phyloP scores from a whole-genome alignment of 1,140 invertebrate genomes.

The Hylaeus anthracinus region DNA sequence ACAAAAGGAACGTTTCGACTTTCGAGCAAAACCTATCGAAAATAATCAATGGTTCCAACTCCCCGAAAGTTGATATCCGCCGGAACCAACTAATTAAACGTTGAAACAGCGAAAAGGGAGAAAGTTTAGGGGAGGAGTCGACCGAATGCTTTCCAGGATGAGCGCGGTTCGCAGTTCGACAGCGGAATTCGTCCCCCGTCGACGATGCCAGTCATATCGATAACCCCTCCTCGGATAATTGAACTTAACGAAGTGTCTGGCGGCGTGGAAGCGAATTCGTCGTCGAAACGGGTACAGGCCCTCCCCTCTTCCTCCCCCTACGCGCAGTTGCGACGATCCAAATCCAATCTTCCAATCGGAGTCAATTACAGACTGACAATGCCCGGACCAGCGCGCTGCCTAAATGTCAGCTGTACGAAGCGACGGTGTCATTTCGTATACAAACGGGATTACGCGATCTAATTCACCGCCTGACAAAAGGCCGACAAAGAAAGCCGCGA shows the following conservation, averaged over 20 bases:
- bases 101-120: too few relatives aligned
- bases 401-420: constrained; percentile 78
- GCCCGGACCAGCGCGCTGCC: constrained; percentile 68
- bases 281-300: constrained; percentile 49
- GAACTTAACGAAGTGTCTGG: constrained; percentile 78
- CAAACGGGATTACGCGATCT: constrained; percentile 81
- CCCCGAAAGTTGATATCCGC: constrained; percentile 9
- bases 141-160: constrained; percentile 39
- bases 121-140: not conserved
- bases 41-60: too few relatives aligned
- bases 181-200: constrained; percentile 39
- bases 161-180: constrained; percentile 19
- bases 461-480: constrained; percentile 79
- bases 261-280: constrained; percentile 71
- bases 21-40: too few relatives aligned
- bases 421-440: constrained; percentile 79
- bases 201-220: constrained; percentile 62
- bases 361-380: constrained; percentile 80
- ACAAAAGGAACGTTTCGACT: too few relatives aligned
- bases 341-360: constrained; percentile 81
- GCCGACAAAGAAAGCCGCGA: constrained; percentile 74
- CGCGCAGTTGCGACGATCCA: constrained; percentile 70
- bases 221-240: constrained; percentile 69
- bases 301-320: constrained; percentile 35
- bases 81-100: constrained; percentile 38